Evolutionary conservation across 1,140 invertebrate genomes (phyloP).

Genomic region (Caenorhabditis latens): DNA sequence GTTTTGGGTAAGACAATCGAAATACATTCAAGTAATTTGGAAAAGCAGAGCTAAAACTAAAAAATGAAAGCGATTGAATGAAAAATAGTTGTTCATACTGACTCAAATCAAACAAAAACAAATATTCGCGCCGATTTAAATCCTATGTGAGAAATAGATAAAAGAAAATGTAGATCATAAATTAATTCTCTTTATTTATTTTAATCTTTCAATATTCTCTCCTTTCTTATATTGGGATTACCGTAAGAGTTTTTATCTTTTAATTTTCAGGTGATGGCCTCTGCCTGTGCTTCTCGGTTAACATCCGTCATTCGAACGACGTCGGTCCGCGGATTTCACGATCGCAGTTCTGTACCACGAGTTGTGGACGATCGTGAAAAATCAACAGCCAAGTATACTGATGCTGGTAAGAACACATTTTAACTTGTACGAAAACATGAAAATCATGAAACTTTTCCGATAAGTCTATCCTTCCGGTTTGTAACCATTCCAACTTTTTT

Average conservation of each 20-base stretch:
- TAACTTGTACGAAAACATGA: no score
- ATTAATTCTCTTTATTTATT: no score
- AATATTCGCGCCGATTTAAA: neutral
- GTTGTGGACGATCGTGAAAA: constrained; percentile 66
- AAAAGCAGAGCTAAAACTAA: neutral
- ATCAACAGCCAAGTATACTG: constrained; percentile 7
- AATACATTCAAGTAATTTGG: no score
- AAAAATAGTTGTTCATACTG: neutral
- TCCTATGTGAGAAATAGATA: no score
- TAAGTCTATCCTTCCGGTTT: no score
- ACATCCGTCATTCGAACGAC: constrained; percentile 6
- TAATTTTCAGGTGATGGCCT: constrained; percentile 34
- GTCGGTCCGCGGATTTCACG: constrained; percentile 61
- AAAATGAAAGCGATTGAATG: neutral
- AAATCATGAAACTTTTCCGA: no score
- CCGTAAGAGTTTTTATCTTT: no score
- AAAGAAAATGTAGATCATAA: no score
- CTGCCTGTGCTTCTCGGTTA: neutral
- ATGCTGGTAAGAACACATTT: constrained; percentile 16
- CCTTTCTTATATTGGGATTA: no score
- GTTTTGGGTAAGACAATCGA: neutral
- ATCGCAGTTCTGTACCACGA: constrained; percentile 70
- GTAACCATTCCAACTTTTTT: neutral
- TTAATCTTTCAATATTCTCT: no score
- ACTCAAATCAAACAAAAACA: neutral